Conservation (phyloP, 1,140 invertebrate species). For the Drosophila sechellia region DNA sequence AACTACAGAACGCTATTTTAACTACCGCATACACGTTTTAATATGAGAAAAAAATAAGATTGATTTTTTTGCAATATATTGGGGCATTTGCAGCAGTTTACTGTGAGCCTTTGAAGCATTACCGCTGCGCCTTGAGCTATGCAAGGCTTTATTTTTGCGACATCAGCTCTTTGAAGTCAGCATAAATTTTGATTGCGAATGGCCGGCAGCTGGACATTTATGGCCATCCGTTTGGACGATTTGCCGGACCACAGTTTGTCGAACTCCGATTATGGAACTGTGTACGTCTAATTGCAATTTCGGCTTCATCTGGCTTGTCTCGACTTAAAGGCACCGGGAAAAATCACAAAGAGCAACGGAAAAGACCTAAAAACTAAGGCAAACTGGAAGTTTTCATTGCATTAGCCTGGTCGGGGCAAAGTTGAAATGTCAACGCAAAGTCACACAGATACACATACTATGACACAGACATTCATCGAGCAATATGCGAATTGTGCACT, state of each 20-base stretch:
- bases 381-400: slow-evolving; percentile 52
- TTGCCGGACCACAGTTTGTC: slow-evolving; percentile 16
- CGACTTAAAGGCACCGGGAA: slow-evolving; percentile 16
- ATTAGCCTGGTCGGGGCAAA: slow-evolving; percentile 36
- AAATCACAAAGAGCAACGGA: background rate
- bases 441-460: slow-evolving; percentile 32
- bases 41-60: too few species aligned
- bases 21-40: too few species aligned
- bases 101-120: slow-evolving; percentile 23
- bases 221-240: slow-evolving; percentile 10
- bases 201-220: slow-evolving; percentile 46
- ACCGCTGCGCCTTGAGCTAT: slow-evolving; percentile 39
- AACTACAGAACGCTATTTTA: too few species aligned
- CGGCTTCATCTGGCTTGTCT: slow-evolving; percentile 4
- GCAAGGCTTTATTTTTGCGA: slow-evolving; percentile 37
- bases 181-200: slow-evolving; percentile 45
- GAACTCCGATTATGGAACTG: slow-evolving; percentile 23
- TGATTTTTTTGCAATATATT: background rate
- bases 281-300: slow-evolving; percentile 31
- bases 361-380: slow-evolving; percentile 18
- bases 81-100: background rate
- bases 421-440: slow-evolving; percentile 59
- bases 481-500: slow-evolving; percentile 34
- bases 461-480: slow-evolving; percentile 33
- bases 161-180: slow-evolving; percentile 54